These are phyloP conservation scores for Hirudinaria manillensis DNA, from an alignment of 2,888 invertebrate species.

Conservation along the genomic window DNA sequence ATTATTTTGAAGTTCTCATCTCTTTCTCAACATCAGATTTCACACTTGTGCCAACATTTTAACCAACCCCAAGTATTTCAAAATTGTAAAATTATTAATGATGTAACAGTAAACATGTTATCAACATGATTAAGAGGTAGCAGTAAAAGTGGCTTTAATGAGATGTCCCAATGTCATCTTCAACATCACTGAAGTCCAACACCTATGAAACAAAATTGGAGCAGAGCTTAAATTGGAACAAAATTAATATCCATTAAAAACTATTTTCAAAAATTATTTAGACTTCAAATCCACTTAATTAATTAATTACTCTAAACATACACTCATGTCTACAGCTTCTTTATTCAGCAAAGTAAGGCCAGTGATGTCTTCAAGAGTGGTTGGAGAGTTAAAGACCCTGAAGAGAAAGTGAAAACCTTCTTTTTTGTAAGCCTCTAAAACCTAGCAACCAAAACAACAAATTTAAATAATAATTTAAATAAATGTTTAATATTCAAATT, in stretches of 20 bases:
- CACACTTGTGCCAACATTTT: too few relatives aligned
- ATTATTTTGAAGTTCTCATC: too few relatives aligned
- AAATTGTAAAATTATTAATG: too few relatives aligned
- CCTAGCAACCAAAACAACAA: slow-evolving; percentile 17
- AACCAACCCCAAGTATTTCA: too few relatives aligned
- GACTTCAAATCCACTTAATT: background rate
- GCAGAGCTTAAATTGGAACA: background rate
- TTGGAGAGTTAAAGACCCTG: slow-evolving; percentile 72
- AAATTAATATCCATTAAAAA: too few relatives aligned
- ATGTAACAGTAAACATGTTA: too few relatives aligned
- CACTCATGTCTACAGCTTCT: slow-evolving; percentile 32
- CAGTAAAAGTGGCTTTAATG: too few relatives aligned
- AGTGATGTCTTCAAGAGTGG: slow-evolving; percentile 76
- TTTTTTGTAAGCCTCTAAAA: slow-evolving; percentile 29
- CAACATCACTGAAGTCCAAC: slow-evolving; percentile 2
- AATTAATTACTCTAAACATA: background rate
- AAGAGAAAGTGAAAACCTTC: slow-evolving; percentile 68
- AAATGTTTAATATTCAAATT: too few relatives aligned
- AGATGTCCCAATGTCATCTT: background rate
- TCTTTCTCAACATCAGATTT: too few relatives aligned
- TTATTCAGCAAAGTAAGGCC: slow-evolving; percentile 63
- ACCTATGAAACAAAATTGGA: background rate
- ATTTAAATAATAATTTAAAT: too few relatives aligned
- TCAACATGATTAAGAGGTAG: too few relatives aligned
- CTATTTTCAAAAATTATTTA: background rate